Base-by-base conservation (phyloP, 2,888 invertebrate genomes). In the Poecilobothrus nobilitatus region DNA sequence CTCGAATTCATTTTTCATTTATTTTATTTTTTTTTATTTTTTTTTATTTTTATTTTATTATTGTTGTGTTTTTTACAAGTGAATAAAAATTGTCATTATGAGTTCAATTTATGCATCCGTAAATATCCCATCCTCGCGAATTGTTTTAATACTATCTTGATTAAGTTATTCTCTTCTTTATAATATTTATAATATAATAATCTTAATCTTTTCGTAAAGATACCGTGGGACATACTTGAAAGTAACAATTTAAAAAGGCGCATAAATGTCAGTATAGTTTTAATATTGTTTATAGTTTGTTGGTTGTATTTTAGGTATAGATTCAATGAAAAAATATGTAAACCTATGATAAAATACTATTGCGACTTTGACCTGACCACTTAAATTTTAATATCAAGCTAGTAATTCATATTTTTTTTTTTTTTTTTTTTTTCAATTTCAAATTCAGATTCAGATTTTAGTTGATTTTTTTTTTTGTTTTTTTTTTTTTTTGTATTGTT, bases 11-110 rank as follows among this genome's bases (percentile, higher is more conserved):
- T 37, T 37, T 37, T 8, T 8, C 37, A 10, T 37, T 7, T 34
- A 34, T 34, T 34, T 34, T 34, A 7, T 34, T n/a, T 8, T 44
- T 44, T 44, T 44, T 44, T n/a, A n/a, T n/a, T n/a, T 34, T 34
- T 34, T 34, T 34, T 34, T 34, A 8, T 8, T 37, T 37, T 10
- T 37, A 37, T 37, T 37, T 37, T 37, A 10, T 37, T 27, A 41
- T 53, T 53, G 9, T 53, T 53, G 18, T 53, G 53, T 12, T 53
- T 18, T 12, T 53, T 15, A 18, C 18, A 2, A 53, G 53, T 53
- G 53, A 53, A 53, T 53, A 53, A 53, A 27, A 53, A 53, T 53
- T 53, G 53, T 53, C 53, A 53, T 53, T 53, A 53, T 53, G n/a
- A 53, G 18, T 53, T 53, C 18, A 53, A 53, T 53, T 53, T 53